Conservation (phyloP, 1,140 invertebrate species). For the Thaumetopoea pityocampa region DNA sequence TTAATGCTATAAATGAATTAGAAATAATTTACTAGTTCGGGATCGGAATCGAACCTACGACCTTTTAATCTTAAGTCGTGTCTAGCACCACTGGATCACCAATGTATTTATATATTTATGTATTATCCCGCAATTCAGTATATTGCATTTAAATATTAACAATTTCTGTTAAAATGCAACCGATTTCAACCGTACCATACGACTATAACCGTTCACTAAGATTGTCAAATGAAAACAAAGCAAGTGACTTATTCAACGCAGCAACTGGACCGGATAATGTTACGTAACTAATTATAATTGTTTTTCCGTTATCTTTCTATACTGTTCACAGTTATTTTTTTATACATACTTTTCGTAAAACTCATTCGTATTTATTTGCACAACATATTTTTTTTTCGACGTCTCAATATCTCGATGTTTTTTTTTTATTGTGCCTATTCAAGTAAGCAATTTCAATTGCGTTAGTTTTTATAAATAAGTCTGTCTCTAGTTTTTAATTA, state of each 20-base stretch:
- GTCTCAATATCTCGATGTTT: conserved; percentile 1
- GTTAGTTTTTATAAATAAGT: conserved; percentile 6
- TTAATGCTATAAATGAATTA: too few species aligned
- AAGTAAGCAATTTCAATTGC: conserved; percentile 2
- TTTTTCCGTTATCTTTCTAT: conserved; percentile 16
- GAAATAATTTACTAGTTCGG: too few species aligned
- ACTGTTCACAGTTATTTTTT: conserved; percentile 3
- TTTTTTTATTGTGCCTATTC: conserved; percentile 2
- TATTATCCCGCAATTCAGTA: too few species aligned
- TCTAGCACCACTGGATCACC: too few species aligned
- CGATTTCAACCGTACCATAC: too few species aligned
- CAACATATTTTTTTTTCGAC: conserved; percentile 10
- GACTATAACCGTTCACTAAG: not conserved
- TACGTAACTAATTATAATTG: conserved; percentile 18
- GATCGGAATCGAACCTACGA: too few species aligned
- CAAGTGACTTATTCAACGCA: conserved; percentile 9
- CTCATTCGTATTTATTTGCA: conserved; percentile 10
- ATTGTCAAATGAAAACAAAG: conserved; percentile 1
- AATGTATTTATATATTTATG: too few species aligned
- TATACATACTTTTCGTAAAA: conserved; percentile 11
- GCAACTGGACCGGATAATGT: conserved; percentile 9
- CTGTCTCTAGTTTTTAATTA: conserved; percentile 7
- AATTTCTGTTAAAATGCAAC: too few species aligned
- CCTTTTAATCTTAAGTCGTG: too few species aligned
- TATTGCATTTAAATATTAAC: too few species aligned